These are phyloP conservation scores for Phthorimaea operculella DNA, from an alignment of 1,140 invertebrate genomes.

Conservation along the genomic window DNA sequence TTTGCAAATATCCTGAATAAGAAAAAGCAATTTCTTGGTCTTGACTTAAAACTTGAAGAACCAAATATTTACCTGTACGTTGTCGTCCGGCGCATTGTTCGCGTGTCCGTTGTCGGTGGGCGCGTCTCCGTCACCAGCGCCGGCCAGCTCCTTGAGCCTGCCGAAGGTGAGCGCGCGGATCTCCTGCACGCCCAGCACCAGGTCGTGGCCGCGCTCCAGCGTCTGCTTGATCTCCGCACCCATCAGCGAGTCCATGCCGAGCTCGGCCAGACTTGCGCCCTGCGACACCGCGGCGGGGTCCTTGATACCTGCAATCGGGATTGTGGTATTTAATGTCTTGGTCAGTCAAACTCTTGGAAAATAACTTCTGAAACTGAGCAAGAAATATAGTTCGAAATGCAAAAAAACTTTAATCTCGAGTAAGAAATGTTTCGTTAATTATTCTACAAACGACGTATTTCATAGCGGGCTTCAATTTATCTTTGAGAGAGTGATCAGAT, in stretches of 20 bases:
- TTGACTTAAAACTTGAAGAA: slow-evolving; percentile 8
- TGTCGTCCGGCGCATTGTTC: slow-evolving; percentile 16
- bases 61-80: slow-evolving; percentile 53
- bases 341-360: too few relatives aligned
- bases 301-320: slow-evolving; percentile 72
- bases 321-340: too few relatives aligned
- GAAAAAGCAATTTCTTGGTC: too few relatives aligned
- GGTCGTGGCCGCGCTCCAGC: slow-evolving; percentile 90
- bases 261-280: slow-evolving; percentile 83
- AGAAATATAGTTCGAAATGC: too few relatives aligned
- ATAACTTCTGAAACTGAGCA: too few relatives aligned
- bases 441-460: too few relatives aligned
- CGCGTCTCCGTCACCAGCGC: slow-evolving; percentile 32
- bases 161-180: slow-evolving; percentile 85
- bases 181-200: slow-evolving; percentile 89
- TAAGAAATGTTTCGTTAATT: too few relatives aligned
- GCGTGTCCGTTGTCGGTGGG: slow-evolving; percentile 17
- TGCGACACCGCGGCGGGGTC: slow-evolving; percentile 81
- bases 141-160: slow-evolving; percentile 75
- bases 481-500: too few relatives aligned
- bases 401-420: too few relatives aligned
- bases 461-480: too few relatives aligned
- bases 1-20: too few relatives aligned
- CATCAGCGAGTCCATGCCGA: slow-evolving; percentile 98
- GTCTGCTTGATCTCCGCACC: slow-evolving; percentile 98